Evolutionary conservation across 2,113 vertebrate species (phyloP), one percentile per base, ranked within the genome.

Genomic region (Pleuronectes platessa): DNA sequence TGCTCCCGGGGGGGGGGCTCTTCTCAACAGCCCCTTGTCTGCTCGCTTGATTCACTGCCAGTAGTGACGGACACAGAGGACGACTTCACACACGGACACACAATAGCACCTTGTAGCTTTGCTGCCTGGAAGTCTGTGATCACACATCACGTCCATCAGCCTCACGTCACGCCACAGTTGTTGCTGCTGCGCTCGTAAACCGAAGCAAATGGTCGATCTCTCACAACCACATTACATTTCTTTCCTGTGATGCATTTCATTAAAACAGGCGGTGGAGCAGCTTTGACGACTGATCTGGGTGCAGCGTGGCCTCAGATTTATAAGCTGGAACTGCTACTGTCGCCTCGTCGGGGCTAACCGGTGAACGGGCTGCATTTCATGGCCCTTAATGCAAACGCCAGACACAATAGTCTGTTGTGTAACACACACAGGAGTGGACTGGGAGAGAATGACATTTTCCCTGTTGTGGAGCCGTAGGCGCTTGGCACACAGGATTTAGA

Each of bases 381-480:
- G 87, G 86, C 70, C 55, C 69, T 91, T 91, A 84, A 92, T 91
- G 85, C 85, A 92, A 90, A 89, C 87, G 88, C 86, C 84, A 90
- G 84, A 92, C 89, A 93, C 84, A 92, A 92, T 90, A 84, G 87
- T 75, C 61, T 78, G 81, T 82, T 91, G 85, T 87, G 68, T 83
- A 89, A 91, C 89, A 85, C 75, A 87, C 78, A 86, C 85, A 85
- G 71, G 82, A 86, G 79, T 67, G 75, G 73, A 85, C 81, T 77
- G 74, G 26, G 4, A 0, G 26, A 27, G 26, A 27, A 27, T 27
- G 26, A 3, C 26, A 27, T 27, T 27, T 90, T 91, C 82, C 66
- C 82, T 86, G 79, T 81, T 83, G 82, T 77, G 79, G 56, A 77
- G 79, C 88, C 68, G 61, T 10, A 61, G 78, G 88, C 84, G 63